A percentile compares a stretch with the other conserved stretches of the same genome.
Evolutionary conservation across 64 coral and sea anemone genomes (phyloP).

Genomic region (Montipora cactus): DNA sequence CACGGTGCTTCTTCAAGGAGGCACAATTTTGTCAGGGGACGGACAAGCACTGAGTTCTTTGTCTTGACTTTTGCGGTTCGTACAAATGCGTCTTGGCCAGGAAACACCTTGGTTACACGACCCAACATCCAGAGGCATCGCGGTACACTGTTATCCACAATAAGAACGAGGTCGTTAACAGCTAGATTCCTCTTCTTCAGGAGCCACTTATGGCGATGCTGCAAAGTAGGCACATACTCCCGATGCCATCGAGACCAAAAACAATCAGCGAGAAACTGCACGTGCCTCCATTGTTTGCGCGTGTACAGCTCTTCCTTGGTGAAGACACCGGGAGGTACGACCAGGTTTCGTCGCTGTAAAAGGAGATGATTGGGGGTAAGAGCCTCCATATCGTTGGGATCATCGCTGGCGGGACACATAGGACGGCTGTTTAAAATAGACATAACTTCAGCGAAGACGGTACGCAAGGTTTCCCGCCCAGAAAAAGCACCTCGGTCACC

Average conservation of each 20-base stretch:
- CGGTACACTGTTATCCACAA: neutral
- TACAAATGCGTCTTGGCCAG: neutral
- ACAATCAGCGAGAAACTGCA: conserved; percentile 4
- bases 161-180: conserved; percentile 34
- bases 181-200: conserved; percentile 13
- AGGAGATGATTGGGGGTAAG: conserved; percentile 34
- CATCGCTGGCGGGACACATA: conserved; percentile 44
- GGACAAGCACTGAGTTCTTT: no score
- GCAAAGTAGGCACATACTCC: conserved; percentile 42
- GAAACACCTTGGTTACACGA: conserved; percentile 28
- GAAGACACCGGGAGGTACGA: conserved; percentile 39
- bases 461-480: conserved; percentile 45
- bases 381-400: conserved; percentile 50
- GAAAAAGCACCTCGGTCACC: conserved; percentile 28
- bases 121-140: conserved; percentile 35
- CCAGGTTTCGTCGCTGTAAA: conserved; percentile 34
- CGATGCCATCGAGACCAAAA: conserved; percentile 43
- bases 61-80: no score
- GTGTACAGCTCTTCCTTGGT: neutral
- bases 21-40: no score
- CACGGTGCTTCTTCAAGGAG: no score
- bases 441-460: conserved; percentile 67
- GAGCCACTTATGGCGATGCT: conserved; percentile 45
- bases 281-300: conserved; percentile 13
- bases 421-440: conserved; percentile 60